These are phyloP conservation scores for Empis stercorea DNA, from an alignment of 2,888 invertebrate genomes.

Conservation along the genomic window DNA sequence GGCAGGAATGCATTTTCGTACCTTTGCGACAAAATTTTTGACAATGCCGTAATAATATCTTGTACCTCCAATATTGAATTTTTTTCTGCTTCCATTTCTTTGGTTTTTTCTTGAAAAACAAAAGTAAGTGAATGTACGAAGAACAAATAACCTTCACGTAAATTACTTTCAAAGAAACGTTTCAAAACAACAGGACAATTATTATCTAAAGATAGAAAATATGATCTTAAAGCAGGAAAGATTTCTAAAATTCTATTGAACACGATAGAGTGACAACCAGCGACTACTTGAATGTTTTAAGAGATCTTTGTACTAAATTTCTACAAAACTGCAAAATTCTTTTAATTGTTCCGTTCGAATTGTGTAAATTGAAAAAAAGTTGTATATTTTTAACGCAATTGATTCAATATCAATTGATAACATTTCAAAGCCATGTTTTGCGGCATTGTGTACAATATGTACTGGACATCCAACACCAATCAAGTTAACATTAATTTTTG, in stretches of 20 bases:
- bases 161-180: conserved; percentile 5
- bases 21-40: neutral
- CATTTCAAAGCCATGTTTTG: neutral
- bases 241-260: conserved; percentile 4
- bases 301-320: conserved; percentile 3
- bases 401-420: neutral
- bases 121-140: conserved; percentile 5
- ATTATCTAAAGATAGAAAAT: conserved; percentile 1
- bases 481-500: neutral
- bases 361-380: neutral
- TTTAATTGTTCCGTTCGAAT: conserved; percentile 6
- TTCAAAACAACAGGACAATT: conserved; percentile 1
- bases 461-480: neutral
- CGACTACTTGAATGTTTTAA: conserved; percentile 4
- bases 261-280: conserved; percentile 6
- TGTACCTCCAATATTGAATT: neutral
- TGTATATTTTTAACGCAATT: neutral
- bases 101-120: conserved; percentile 3
- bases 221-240: conserved; percentile 4
- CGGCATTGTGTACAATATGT: neutral
- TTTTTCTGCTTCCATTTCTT: neutral
- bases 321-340: conserved; percentile 4
- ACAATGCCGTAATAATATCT: neutral
- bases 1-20: neutral
- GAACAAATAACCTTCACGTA: conserved; percentile 5